Base-by-base conservation (phyloP, 2,888 invertebrate species). In the Antheraea yamamai region DNA sequence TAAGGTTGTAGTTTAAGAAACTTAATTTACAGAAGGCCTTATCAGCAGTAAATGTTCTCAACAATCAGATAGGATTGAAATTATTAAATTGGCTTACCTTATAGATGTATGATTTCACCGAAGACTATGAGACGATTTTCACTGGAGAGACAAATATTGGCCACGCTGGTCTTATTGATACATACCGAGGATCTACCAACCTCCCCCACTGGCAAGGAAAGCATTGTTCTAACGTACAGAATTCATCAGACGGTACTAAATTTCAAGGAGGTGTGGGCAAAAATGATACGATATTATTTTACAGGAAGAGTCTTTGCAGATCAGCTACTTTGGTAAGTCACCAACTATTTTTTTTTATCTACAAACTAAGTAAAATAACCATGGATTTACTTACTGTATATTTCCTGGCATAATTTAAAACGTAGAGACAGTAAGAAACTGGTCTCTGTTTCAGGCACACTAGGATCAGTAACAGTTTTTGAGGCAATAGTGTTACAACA, bases 21-120 rank as follows among this genome's bases (percentile, higher is more conserved):
- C 35, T 39, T 39, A 39, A 39, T 7, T 39, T 39, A 39, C 3
- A 39, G 4, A 39, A 39, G 35, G 35, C 6, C 35, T 39, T 39
- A 39, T 6, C 35, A 39, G 6, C 35, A 39, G 35, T 39, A 39
- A 39, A 0, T 39, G 35, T 39, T 47, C 47, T 47, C 12, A 12
- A 47, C 12, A 47, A 47, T 12, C 2, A 47, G 1, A 47, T 47
- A 47, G 10, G 47, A 47, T 2, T 47, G 1, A 12, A 47, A 47
- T 16, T 55, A 55, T 55, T 20, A 55, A 55, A 55, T 8, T 10
- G 30, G 73, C 73, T 78, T 76, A 73, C 75, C 55, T 85, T 89
- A 0, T 91, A 98, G 97, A 98, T 98, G 98, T 98, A 98, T 89
- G 97, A 98, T 81, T 98, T 98, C 83, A 93, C 96, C 0, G 97